These are phyloP conservation scores for Syrphus vitripennis DNA, from an alignment of 2,888 invertebrate species.

Conservation along the genomic window DNA sequence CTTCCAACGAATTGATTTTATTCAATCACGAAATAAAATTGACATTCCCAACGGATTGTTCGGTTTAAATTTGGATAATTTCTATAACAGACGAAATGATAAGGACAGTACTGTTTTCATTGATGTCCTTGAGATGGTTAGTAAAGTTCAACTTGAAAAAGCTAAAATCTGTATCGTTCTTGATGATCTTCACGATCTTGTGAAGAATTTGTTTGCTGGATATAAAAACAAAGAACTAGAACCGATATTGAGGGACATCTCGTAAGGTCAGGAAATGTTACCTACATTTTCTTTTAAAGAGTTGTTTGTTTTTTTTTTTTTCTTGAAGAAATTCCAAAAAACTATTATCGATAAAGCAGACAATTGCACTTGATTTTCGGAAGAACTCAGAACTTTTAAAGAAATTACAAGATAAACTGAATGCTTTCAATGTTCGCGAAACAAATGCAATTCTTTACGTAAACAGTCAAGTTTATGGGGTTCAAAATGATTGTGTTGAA, in stretches of 20 bases:
- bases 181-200: conserved; percentile 14
- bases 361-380: neutral
- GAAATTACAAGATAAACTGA: conserved; percentile 21
- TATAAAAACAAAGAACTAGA: neutral
- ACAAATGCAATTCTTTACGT: conserved; percentile 19
- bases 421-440: conserved; percentile 31
- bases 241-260: conserved; percentile 7
- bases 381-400: neutral
- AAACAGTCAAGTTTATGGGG: conserved; percentile 12
- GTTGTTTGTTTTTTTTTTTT: neutral
- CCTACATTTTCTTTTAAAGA: neutral
- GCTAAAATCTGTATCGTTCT: conserved; percentile 39
- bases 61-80: conserved; percentile 21
- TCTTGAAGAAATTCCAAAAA: conserved; percentile 8
- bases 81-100: neutral
- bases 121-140: conserved; percentile 8
- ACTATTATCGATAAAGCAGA: conserved; percentile 2
- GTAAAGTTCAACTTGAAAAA: neutral
- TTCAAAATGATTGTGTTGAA: conserved; percentile 38
- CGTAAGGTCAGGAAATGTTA: neutral
- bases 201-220: neutral
- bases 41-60: conserved; percentile 17
- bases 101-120: conserved; percentile 8
- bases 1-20: neutral
- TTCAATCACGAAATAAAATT: neutral